Base-by-base conservation (phyloP, 2,888 invertebrate species). In the Agriopis marginaria region DNA sequence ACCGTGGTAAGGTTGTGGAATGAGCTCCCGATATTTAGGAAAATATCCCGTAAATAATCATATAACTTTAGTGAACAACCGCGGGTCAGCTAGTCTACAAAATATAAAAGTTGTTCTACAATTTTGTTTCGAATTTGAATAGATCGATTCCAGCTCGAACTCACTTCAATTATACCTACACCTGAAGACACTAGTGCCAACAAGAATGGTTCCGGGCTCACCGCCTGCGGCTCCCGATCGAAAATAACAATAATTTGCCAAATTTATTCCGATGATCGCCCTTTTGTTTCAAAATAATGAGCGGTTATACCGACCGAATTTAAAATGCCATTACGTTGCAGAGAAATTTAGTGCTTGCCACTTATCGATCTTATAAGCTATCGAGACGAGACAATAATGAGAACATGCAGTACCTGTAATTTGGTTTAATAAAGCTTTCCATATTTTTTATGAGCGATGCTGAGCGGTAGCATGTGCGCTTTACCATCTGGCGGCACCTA, bases 201-300 rank as follows among this genome's bases (percentile, higher is more conserved):
- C 39, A 42, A 42, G n/a, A 50, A 47, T 47, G 14, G 45, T 47
- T 39, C 54, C 50, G 12, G 12, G 50, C 59, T 3, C 11, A 58
- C 42, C 45, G 84, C 88, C 87, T 76, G 74, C 79, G 82, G 87
- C 84, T 77, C 65, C 79, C 77, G 82, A 80, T 78, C 76, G 79
- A 79, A 87, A 91, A 92, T 89, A 90, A 90, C 90, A 90, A 91
- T 91, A 91, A 93, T 92, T 92, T 91, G 83, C 66, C 84, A 89
- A 92, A 92, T 92, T 90, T 91, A 92, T 92, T 89, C 91, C 79
- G 84, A 84, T 88, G 85, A 87, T 89, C 88, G 85, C 82, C 82
- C 89, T 89, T 89, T 93, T 93, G 92, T 92, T 89, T 84, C 80
- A 70, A 69, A 70, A 79, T 90, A 90, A 91, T 90, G 86, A 89